Evolutionary conservation across 2,888 invertebrate genomes (phyloP).

Genomic region (Thereva unica): DNA sequence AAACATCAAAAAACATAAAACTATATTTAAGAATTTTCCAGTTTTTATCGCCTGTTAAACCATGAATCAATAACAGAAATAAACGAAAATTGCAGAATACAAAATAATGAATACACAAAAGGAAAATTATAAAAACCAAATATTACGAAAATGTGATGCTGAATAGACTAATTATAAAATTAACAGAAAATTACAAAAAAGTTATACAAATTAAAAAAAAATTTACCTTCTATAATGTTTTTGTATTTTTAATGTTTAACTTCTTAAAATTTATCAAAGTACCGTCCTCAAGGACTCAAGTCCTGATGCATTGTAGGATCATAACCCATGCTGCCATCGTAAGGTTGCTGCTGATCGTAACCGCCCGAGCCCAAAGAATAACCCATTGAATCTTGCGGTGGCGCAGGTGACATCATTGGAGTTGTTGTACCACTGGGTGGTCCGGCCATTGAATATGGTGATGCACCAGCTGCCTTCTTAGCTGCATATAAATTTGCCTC

Average conservation of each 20-base stretch:
- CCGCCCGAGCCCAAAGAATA: slow-evolving; percentile 91
- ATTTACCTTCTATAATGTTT: not conserved
- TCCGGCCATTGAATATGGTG: slow-evolving; percentile 85
- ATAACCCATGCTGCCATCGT: slow-evolving; percentile 89
- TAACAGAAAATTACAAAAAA: slow-evolving; percentile 13
- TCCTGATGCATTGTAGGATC: slow-evolving; percentile 89
- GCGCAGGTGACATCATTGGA: slow-evolving; percentile 94
- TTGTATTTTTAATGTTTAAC: slow-evolving; percentile 20
- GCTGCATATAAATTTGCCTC: slow-evolving; percentile 99
- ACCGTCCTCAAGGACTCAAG: slow-evolving; percentile 65
- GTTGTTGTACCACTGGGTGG: slow-evolving; percentile 88
- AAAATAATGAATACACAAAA: slow-evolving; percentile 24
- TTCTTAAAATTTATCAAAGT: slow-evolving; percentile 47
- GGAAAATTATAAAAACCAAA: slow-evolving; percentile 1
- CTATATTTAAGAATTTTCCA: too few relatives aligned
- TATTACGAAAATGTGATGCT: not conserved
- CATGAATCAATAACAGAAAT: too few relatives aligned
- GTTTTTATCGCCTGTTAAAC: too few relatives aligned
- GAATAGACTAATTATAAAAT: not conserved
- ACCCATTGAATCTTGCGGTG: slow-evolving; percentile 89
- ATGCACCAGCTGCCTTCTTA: slow-evolving; percentile 93
- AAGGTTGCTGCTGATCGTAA: slow-evolving; percentile 85
- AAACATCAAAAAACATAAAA: too few relatives aligned
- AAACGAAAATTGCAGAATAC: too few relatives aligned
- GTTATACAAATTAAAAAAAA: slow-evolving; percentile 9